Evolutionary conservation across 1,140 invertebrate genomes (phyloP).

Genomic region (Bombus balteatus): DNA sequence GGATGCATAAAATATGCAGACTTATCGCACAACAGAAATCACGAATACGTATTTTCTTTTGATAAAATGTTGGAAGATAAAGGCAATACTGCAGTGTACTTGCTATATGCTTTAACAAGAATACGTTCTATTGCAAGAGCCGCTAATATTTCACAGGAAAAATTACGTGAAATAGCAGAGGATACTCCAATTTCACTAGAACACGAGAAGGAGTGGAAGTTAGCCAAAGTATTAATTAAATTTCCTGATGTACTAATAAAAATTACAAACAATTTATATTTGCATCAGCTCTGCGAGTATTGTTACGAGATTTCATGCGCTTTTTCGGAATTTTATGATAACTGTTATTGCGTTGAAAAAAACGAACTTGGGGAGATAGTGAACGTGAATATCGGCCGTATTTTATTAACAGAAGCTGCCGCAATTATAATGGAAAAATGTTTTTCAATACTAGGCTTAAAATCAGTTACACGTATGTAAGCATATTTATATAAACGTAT

Average conservation of each 20-base stretch:
- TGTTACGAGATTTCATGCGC: conserved; percentile 96
- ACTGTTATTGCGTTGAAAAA: conserved; percentile 98
- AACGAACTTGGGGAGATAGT: conserved; percentile 90
- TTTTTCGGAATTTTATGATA: conserved; percentile 99
- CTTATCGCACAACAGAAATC: conserved; percentile 94
- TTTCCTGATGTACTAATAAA: conserved; percentile 95
- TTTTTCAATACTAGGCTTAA: conserved; percentile 96
- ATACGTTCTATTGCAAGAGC: conserved; percentile 95
- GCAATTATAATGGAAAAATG: conserved; percentile 93
- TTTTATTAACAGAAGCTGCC: conserved; percentile 96
- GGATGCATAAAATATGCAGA: conserved; percentile 99
- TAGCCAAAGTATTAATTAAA: conserved; percentile 93
- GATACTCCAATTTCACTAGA: conserved; percentile 87
- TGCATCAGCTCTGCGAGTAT: conserved; percentile 97
- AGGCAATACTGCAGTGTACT: conserved; percentile 99
- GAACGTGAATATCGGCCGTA: conserved; percentile 92
- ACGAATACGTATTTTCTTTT: conserved; percentile 99
- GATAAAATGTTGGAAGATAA: conserved; percentile 99
- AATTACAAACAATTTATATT: conserved; percentile 91
- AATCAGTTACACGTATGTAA: conserved; percentile 96
- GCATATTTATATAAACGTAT: conserved; percentile 8
- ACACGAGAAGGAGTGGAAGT: conserved; percentile 97
- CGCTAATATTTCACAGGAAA: conserved; percentile 86
- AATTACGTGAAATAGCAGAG: conserved; percentile 84
- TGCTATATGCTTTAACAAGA: conserved; percentile 97